Evolutionary conservation across 2,113 vertebrate genomes (phyloP).

Genomic region (Neogale vison): DNA sequence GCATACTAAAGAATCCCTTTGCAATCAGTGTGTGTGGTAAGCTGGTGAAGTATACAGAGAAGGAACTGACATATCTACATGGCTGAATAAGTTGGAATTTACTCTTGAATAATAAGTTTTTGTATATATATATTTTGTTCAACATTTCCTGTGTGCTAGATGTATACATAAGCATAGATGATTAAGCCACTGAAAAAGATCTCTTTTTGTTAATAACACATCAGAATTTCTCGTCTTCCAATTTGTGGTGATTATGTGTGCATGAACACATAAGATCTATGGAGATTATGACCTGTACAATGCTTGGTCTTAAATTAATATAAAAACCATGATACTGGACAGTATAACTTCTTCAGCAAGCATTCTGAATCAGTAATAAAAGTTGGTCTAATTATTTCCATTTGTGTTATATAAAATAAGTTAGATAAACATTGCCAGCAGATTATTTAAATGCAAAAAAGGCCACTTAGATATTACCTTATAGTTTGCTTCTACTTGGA

Average conservation of each 20-base stretch:
- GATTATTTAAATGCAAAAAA: not conserved
- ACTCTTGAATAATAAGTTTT: not conserved
- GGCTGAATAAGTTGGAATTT: constrained; percentile 28
- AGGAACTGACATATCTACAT: not conserved
- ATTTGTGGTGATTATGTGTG: not conserved
- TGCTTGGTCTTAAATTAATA: constrained; percentile 11
- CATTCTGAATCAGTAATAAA: constrained; percentile 29
- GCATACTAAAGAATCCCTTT: not conserved
- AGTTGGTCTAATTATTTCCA: not conserved
- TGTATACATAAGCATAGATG: not conserved
- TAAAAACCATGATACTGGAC: not conserved
- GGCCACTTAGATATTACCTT: not conserved
- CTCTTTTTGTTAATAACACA: not conserved
- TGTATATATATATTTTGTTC: not conserved
- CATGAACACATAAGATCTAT: not conserved
- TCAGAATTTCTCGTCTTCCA: not conserved
- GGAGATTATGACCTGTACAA: not conserved
- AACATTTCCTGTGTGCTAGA: not conserved
- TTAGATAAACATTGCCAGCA: constrained; percentile 11
- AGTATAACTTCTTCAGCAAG: constrained; percentile 42
- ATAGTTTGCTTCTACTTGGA: not conserved
- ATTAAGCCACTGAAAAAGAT: not conserved
- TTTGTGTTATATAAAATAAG: constrained; percentile 17
- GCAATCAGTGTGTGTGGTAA: not conserved
- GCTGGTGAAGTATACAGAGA: not conserved